These are phyloP conservation scores for Lasioglossum leucozonium DNA, from an alignment of 2,888 invertebrate genomes.

Conservation along the genomic window DNA sequence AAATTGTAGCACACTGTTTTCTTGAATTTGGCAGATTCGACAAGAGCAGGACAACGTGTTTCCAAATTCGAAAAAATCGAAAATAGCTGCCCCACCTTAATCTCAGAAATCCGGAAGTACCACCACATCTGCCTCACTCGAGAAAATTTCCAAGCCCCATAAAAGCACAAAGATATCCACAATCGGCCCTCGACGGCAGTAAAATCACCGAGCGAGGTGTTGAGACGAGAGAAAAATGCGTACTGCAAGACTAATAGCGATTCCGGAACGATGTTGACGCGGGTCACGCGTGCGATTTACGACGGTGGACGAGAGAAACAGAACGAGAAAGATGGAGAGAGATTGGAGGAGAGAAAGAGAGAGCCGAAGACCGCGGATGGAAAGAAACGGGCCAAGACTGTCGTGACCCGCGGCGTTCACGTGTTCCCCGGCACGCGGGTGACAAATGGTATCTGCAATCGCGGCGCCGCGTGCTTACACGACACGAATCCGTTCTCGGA, in stretches of 20 bases:
- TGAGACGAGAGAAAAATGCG: neutral
- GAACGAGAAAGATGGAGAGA: neutral
- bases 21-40: too few relatives aligned
- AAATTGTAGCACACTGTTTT: too few relatives aligned
- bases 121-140: neutral
- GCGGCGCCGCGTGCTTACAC: conserved; percentile 37
- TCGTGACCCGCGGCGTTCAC: conserved; percentile 56
- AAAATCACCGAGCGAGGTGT: neutral
- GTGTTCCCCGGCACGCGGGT: conserved; percentile 31
- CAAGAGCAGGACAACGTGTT: too few relatives aligned
- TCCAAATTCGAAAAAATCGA: too few relatives aligned
- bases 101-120: too few relatives aligned
- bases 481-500: conserved; percentile 34
- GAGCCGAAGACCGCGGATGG: conserved; percentile 51
- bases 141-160: neutral
- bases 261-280: neutral
- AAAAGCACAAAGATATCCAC: neutral
- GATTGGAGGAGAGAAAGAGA: neutral
- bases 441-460: conserved; percentile 65
- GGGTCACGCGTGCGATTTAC: neutral
- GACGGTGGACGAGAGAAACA: neutral
- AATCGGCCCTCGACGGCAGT: neutral
- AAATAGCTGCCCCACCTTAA: too few relatives aligned
- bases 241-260: neutral
- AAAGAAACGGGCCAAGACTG: conserved; percentile 51